Percentiles rank a stretch among this genome's conserved stretches.
These are phyloP conservation scores for Drosophila nannoptera DNA, from an alignment of 1,140 invertebrate genomes.

Conservation along the genomic window DNA sequence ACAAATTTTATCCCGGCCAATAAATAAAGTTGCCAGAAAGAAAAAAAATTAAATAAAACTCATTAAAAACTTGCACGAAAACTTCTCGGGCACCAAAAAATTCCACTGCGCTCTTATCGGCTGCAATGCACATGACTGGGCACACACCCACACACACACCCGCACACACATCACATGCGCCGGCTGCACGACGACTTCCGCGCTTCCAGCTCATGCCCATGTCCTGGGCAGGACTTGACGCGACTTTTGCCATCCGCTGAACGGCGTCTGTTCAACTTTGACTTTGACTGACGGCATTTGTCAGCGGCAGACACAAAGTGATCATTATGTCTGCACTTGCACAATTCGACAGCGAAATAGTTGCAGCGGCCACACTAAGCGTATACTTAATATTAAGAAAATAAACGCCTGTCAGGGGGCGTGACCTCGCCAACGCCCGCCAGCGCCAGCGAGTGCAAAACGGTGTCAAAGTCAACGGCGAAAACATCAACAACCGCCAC, in stretches of 20 bases:
- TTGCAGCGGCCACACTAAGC: conserved; percentile 51
- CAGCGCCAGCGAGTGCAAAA: conserved; percentile 73
- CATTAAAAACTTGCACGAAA: conserved; percentile 38
- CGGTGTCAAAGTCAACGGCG: conserved; percentile 71
- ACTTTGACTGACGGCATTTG: conserved; percentile 77
- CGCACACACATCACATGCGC: conserved; percentile 38
- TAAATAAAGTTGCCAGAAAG: conserved; percentile 19
- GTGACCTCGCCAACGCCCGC: conserved; percentile 42
- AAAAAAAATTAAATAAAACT: conserved; percentile 26
- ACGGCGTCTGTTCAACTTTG: conserved; percentile 44
- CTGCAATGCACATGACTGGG: conserved; percentile 52
- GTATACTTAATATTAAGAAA: conserved; percentile 78
- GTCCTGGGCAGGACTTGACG: conserved; percentile 18
- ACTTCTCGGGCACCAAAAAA: conserved; percentile 10
- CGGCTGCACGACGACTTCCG: conserved; percentile 60
- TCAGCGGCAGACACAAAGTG: conserved; percentile 75
- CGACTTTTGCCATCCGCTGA: conserved; percentile 21
- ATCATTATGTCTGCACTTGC: conserved; percentile 58
- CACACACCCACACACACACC: background rate
- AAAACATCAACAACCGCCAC: conserved; percentile 24
- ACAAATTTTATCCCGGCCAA: conserved; percentile 18
- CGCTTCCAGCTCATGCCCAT: conserved; percentile 39
- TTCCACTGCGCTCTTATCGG: conserved; percentile 39
- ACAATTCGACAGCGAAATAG: conserved; percentile 2
- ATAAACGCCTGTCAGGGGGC: conserved; percentile 69